Evolutionary conservation across 2,113 vertebrate species (phyloP), one percentile per base, ranked within the genome.

Genomic region (Saccopteryx leptura): DNA sequence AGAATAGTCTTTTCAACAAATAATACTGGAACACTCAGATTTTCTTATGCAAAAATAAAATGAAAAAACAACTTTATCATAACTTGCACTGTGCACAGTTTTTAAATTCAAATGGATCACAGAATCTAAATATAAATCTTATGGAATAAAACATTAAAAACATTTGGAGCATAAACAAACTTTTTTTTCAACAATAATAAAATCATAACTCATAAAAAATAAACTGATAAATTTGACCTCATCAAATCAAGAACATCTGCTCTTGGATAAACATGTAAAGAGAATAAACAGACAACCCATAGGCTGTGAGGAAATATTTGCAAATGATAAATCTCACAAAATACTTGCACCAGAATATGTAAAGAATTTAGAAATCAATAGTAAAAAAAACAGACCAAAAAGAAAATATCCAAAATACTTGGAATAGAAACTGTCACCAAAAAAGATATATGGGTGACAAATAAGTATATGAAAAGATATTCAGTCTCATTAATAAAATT

Each of bases 391-490:
- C 13, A 58, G 46, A 61, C 10, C 2, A 68, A 74, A 86, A 56
- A 93, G 39, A 68, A 69, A 65, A 66, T 95, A 28, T 18, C 56
- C 19, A 48, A 91, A 91, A 78, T 93, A 88, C 52, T 83, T 50
- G 17, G 17, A 84, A 66, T 19, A 68, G 2, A 72, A 14, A 33
- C 39, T 84, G 54, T 91, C 61, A 83, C 46, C 54, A 63, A 88
- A 91, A 26, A 91, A 50, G 28, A 78, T 65, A 54, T 7, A 54
- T 9, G 3, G 7, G 81, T 89, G 61, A 86, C 31, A 71, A 74
- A 69, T 76, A 15, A 79, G 11, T 17, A 65, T 18, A n/a, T n/a
- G 58, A 93, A 93, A 93, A 90, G 9, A 78, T 86, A n/a, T 11
- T 83, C 54, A 54, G 5, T 54, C 50, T 52, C 50, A 33, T 48